These are phyloP conservation scores for Lutjanus argentimaculatus DNA, from an alignment of 2,797 vertebrate species.

Conservation along the genomic window DNA sequence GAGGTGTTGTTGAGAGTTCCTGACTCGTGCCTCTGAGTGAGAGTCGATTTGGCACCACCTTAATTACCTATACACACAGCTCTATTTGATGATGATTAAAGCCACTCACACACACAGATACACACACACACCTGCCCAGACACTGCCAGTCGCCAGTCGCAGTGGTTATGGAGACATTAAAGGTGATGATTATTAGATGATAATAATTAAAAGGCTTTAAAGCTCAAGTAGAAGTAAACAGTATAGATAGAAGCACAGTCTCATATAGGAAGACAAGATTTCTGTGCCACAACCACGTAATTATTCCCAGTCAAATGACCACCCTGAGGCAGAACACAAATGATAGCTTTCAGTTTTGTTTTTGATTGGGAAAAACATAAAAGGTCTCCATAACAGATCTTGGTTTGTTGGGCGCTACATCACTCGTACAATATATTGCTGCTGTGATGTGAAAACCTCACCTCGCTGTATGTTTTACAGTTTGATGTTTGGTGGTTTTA, in stretches of 20 bases:
- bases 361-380: conserved; percentile 72
- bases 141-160: conserved; percentile 74
- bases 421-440: conserved; percentile 31
- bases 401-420: conserved; percentile 53
- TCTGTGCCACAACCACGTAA: conserved; percentile 65
- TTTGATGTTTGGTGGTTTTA: conserved; percentile 45
- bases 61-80: conserved; percentile 84
- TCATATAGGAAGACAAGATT: conserved; percentile 61
- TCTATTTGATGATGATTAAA: conserved; percentile 86
- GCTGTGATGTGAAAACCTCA: conserved; percentile 42
- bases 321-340: conserved; percentile 75
- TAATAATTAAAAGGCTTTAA: conserved; percentile 83
- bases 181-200: conserved; percentile 82
- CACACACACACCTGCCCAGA: conserved; percentile 75
- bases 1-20: conserved; percentile 59
- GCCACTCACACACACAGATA: conserved; percentile 54
- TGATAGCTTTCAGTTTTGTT: conserved; percentile 76
- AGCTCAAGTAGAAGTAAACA: conserved; percentile 72
- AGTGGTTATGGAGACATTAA: conserved; percentile 77
- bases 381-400: conserved; percentile 65
- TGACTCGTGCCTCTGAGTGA: conserved; percentile 72
- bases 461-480: conserved; percentile 43
- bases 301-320: conserved; percentile 80
- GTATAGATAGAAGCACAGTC: conserved; percentile 60
- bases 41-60: conserved; percentile 82